Percentiles rank a stretch among this genome's conserved stretches.
These are phyloP conservation scores for Apostichopus leukothele DNA, from an alignment of 53 echinoderm and acorn worm genomes.

Conservation along the genomic window DNA sequence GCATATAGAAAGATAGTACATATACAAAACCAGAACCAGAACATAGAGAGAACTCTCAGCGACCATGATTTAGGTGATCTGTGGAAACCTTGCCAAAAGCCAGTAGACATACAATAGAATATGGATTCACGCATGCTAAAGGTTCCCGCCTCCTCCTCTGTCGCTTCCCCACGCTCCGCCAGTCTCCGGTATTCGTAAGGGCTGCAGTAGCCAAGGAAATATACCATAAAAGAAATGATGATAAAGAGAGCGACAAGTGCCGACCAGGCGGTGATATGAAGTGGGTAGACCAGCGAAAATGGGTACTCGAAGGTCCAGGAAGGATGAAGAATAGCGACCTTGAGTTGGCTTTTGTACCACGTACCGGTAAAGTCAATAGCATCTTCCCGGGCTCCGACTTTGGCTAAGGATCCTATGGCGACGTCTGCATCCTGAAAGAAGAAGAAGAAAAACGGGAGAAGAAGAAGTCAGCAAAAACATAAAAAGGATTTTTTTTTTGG, in stretches of 20 bases:
- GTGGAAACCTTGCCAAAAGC: conserved; percentile 65
- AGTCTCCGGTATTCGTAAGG: conserved; percentile 70
- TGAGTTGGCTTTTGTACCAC: conserved; percentile 64
- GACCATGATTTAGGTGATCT: conserved; percentile 64
- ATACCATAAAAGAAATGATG: conserved; percentile 54
- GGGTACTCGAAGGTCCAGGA: conserved; percentile 78
- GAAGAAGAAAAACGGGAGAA: no score
- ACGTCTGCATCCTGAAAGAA: conserved; percentile 79
- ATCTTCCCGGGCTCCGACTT: conserved; percentile 61
- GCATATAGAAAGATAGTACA: conserved; percentile 71
- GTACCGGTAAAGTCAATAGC: conserved; percentile 69
- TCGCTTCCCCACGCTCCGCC: conserved; percentile 54
- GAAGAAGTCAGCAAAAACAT: no score
- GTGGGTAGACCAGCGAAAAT: conserved; percentile 70
- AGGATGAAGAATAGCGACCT: conserved; percentile 74
- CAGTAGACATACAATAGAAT: conserved; percentile 54
- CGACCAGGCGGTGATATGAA: conserved; percentile 70
- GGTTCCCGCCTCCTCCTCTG: conserved; percentile 56
- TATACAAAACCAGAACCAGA: conserved; percentile 81
- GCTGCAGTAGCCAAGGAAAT: conserved; percentile 59
- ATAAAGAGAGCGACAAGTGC: conserved; percentile 66
- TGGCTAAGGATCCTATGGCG: conserved; percentile 70
- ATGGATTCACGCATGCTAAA: conserved; percentile 65
- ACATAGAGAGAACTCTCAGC: conserved; percentile 60
- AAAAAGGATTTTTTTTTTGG: no score